Base-by-base conservation (phyloP, 2,113 vertebrate species). In the Lethenteron reissneri region DNA sequence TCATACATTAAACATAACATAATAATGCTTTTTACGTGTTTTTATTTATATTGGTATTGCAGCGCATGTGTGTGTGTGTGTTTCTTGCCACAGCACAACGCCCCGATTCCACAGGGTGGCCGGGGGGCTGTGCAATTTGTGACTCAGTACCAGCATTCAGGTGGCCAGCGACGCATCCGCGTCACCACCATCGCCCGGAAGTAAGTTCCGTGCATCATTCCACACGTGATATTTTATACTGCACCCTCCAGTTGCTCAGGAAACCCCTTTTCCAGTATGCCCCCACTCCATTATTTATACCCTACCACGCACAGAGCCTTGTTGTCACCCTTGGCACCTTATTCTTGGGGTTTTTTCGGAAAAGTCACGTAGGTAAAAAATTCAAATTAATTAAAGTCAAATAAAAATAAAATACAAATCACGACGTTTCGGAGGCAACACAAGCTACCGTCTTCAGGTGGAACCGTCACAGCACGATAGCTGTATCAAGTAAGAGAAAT, bases 111-210 rank as follows among this genome's bases (percentile, higher is more conserved):
- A 11, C 94, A 97, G 78, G 92, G 94, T 13, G 88, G 91, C 73
- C 81, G 94, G 80, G 94, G 90, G 0, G 90, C 86, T 4, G 74
- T 95, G 77, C 94, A 97, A 82, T 95, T 97, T 77, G 84, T 97
- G 72, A 94, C 91, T 2, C 89, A 92, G 57, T 97, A 92, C 75
- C 94, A 97, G 73, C 92, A 97, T 76, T 92, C 92, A 74, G 94
- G 80, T 78, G 87, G 81, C 0, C 90, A 96, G 81, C 86, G 78
- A 73, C 87, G 89, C 71, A 87, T 97, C 74, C 84, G 91, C 3
- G 91, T 97, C 74, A 90, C 89, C 72, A 97, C 94, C 58, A 72
- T 95, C 9, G 90, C 92, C 75, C 87, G 94, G 74, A 97, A 95
- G 94, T 96, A 78, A 89, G 89, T 75, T 56, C 3, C 1, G 58